Evolutionary conservation across 2,888 invertebrate genomes (phyloP), one percentile per base, ranked within the genome.

Genomic region (Plagiodera versicolora): DNA sequence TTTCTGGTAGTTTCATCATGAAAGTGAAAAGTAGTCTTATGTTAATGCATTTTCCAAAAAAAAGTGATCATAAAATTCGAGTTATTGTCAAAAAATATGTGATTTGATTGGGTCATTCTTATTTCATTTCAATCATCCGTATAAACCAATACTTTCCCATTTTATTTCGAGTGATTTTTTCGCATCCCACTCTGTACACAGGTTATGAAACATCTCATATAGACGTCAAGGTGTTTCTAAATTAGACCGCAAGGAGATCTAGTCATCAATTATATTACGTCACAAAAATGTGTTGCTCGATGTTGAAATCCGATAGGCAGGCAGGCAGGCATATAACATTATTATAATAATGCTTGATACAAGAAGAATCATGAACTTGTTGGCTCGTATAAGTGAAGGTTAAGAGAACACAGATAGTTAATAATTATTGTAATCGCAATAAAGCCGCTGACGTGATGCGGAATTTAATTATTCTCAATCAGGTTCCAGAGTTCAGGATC

Each of bases 201-300:
- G 5, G 19, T 61, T 61, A 61, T 45, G 61, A 57, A 61, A 61
- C 53, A 54, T 35, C 44, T 53, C 53, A 52, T 18, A 49, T 60
- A 61, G 60, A 51, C 60, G 56, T 57, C 61, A 62, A 62, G 62
- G 62, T 58, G 62, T 62, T 62, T 58, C 56, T 62, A 56, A 56
- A 55, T 62, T 62, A 58, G 58, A 58, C 35, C 47, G 48, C 62
- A 62, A 62, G 62, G 62, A 58, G 62, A 62, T 62, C 62, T 47
- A 52, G 62, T 62, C 62, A 52, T 58, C 51, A 58, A 62, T 58
- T 62, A 58, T 18, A 24, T 58, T 62, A 62, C 62, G 62, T 62
- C 62, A 62, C 58, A 62, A 58, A 56, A 58, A 62, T 62, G 62
- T 55, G 58, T 61, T 52, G 53, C 58, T 58, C 20, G 45, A 50